A percentile compares a stretch with the other conserved stretches of the same genome.
Evolutionary conservation across 2,888 invertebrate genomes (phyloP).

Genomic region (Pardosa pseudoannulata): DNA sequence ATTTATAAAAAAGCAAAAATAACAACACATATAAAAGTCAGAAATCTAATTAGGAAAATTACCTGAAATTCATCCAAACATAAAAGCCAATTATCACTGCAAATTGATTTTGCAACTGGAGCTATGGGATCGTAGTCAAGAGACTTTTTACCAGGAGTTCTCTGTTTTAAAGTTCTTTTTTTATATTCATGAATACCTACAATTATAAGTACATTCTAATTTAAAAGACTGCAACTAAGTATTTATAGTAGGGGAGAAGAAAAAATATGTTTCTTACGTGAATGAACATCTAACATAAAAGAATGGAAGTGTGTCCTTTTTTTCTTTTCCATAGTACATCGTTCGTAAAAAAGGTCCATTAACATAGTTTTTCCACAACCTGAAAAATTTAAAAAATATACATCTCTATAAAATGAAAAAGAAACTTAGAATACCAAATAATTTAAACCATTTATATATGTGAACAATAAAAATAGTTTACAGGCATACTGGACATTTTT

Average conservation of each 20-base stretch:
- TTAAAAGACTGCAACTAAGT: too few relatives aligned
- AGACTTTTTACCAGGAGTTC: constrained; percentile 75
- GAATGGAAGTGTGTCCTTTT: constrained; percentile 94
- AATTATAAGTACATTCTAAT: constrained; percentile 34
- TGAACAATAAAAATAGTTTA: too few relatives aligned
- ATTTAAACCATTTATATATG: too few relatives aligned
- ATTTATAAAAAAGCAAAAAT: too few relatives aligned
- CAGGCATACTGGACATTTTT: too few relatives aligned
- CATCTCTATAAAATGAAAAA: too few relatives aligned
- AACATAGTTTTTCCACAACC: constrained; percentile 98
- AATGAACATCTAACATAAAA: constrained; percentile 98
- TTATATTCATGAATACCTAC: constrained; percentile 90
- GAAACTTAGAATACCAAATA: too few relatives aligned
- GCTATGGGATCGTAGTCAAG: constrained; percentile 93
- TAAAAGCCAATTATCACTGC: constrained; percentile 90
- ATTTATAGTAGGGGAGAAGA: too few relatives aligned
- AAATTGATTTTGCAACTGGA: constrained; percentile 92
- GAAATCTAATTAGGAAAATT: too few relatives aligned
- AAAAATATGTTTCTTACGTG: constrained; percentile 76
- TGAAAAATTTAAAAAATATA: constrained; percentile 39
- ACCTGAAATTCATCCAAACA: constrained; percentile 99
- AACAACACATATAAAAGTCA: too few relatives aligned
- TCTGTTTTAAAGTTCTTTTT: constrained; percentile 79
- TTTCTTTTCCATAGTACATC: constrained; percentile 81
- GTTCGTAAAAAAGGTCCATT: constrained; percentile 97